phyloP scores from a whole-genome alignment of 2,797 vertebrate species.

The Apodemus agrarius region DNA sequence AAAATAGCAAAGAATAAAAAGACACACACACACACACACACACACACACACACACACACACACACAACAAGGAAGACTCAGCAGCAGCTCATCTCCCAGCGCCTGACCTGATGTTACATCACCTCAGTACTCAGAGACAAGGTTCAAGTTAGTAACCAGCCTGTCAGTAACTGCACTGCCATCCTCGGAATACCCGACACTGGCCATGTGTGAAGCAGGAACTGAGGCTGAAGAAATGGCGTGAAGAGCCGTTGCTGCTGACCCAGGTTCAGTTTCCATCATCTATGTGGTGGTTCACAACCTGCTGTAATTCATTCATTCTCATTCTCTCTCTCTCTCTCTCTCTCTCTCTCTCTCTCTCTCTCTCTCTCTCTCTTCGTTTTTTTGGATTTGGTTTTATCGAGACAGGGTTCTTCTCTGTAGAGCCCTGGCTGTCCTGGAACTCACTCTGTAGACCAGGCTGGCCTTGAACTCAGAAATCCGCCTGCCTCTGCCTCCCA shows the following conservation, averaged over 20 bases:
- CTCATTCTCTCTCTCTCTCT: too few relatives aligned
- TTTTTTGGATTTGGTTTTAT: too few relatives aligned
- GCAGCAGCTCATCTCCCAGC: neutral
- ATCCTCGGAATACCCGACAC: neutral
- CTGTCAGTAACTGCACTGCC: neutral
- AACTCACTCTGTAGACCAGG: too few relatives aligned
- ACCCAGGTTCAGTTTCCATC: neutral
- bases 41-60: neutral
- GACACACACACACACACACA: neutral
- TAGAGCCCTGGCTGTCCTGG: too few relatives aligned
- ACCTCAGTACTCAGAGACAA: neutral
- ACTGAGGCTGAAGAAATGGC: neutral
- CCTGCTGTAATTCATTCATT: too few relatives aligned
- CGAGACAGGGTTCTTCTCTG: too few relatives aligned
- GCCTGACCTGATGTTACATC: neutral
- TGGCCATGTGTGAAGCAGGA: neutral
- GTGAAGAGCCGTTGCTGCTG: neutral
- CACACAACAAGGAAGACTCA: neutral
- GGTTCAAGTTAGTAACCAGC: neutral
- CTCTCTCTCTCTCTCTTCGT: too few relatives aligned
- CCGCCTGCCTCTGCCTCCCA: too few relatives aligned
- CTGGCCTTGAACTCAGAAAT: too few relatives aligned
- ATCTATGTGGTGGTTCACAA: neutral
- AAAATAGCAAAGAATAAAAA: neutral
- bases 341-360: too few relatives aligned